phyloP scores from a whole-genome alignment of 2,888 invertebrate species.

The Meghimatium bilineatum region DNA sequence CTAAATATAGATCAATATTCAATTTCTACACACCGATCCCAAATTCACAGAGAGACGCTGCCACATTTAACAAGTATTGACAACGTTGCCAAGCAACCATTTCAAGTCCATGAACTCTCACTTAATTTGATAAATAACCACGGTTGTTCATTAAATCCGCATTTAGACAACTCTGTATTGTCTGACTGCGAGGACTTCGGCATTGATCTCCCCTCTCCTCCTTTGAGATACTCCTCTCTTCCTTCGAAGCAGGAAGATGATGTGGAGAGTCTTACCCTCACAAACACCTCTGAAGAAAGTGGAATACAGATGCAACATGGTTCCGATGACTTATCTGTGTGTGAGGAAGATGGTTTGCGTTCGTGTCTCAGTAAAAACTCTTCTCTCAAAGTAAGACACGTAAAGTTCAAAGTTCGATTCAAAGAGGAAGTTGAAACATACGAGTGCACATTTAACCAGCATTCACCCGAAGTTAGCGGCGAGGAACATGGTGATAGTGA shows the following conservation, averaged over 20 bases:
- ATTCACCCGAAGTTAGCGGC: slow-evolving; percentile 26
- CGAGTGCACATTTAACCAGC: neutral
- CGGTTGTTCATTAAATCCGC: neutral
- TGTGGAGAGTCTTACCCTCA: slow-evolving; percentile 36
- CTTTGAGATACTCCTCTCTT: neutral
- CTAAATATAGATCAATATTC: neutral
- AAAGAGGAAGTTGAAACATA: slow-evolving; percentile 41
- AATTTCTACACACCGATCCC: neutral
- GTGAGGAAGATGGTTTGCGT: slow-evolving; percentile 31
- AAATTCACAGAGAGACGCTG: too few species aligned
- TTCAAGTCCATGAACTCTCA: neutral
- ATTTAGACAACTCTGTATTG: neutral
- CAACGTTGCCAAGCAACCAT: neutral
- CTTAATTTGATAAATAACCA: neutral
- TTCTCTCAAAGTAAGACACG: neutral
- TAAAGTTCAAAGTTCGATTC: slow-evolving; percentile 41
- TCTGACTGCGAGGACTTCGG: slow-evolving; percentile 7
- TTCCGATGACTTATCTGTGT: slow-evolving; percentile 25
- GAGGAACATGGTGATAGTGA: slow-evolving; percentile 35
- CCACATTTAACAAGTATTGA: neutral
- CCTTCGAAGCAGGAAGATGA: slow-evolving; percentile 33
- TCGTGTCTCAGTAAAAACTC: slow-evolving; percentile 13
- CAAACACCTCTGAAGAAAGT: slow-evolving; percentile 44
- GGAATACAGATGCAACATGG: slow-evolving; percentile 42
- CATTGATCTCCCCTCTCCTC: neutral